Percentiles rank a stretch among this genome's conserved stretches.
These are phyloP conservation scores for Furnarius figulus DNA, from an alignment of 2,113 vertebrate species.

Conservation along the genomic window DNA sequence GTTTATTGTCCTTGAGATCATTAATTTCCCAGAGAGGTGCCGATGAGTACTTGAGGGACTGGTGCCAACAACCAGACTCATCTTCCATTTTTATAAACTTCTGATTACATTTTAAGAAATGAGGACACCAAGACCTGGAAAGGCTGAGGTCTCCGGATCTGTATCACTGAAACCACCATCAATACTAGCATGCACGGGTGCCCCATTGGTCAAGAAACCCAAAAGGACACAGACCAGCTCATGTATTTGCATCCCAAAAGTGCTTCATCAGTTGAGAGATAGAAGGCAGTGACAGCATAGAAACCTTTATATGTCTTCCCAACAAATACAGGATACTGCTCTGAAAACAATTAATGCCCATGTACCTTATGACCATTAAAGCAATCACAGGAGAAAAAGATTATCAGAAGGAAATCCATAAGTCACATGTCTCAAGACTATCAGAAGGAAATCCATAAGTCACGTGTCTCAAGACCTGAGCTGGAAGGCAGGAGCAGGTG, in stretches of 20 bases:
- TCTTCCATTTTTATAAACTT: background rate
- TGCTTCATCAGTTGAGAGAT: background rate
- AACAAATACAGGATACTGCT: background rate
- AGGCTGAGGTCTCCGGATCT: background rate
- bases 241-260: background rate
- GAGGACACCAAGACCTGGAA: background rate
- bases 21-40: background rate
- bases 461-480: background rate
- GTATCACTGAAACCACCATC: background rate
- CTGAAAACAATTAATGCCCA: background rate
- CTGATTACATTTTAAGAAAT: background rate
- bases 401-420: background rate
- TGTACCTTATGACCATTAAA: background rate
- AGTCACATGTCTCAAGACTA: background rate
- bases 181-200: background rate
- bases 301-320: background rate
- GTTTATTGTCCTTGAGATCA: background rate
- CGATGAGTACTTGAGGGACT: background rate
- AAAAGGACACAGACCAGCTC: background rate
- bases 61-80: background rate
- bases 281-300: fast-evolving
- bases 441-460: background rate
- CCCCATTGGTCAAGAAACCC: background rate
- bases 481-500: background rate
- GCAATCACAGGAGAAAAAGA: background rate